Base-by-base conservation (phyloP, 1,140 invertebrate species). In the Heliconius himera region DNA sequence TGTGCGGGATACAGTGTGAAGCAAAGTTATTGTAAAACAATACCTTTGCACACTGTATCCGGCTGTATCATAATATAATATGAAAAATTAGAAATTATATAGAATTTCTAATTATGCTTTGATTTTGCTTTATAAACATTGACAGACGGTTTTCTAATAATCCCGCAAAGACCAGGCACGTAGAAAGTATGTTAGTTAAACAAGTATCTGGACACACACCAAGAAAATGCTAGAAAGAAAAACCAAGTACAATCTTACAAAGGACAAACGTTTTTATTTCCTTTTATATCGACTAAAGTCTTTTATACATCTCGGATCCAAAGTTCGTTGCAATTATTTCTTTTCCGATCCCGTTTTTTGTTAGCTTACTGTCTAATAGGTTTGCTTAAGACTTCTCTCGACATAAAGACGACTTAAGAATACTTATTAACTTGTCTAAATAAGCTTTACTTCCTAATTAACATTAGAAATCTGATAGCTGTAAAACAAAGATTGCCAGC, bases 371-470 rank as follows among this genome's bases (percentile, higher is more conserved):
- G 86, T 89, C 88, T 90, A 87, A 89, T 84, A 86, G 82, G 84
- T 81, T 86, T 83, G 83, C 90, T 90, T 88, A 89, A 87, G 86
- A 86, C 83, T 87, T 83, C 82, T 78, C 83, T 83, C 89, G 90
- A 91, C 90, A 85, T 92, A 93, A 91, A 91, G 91, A 85, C 87
- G 90, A 87, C 89, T 90, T 88, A 89, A 85, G 85, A 90, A 89
- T 90, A 89, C 90, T 92, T 93, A 91, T 91, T 90, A 90, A 90
- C 85, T 88, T 89, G 85, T 89, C 86, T 89, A 88, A 91, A 91
- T 93, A 93, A 93, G 80, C 81, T 86, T 86, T 85, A 83, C 83
- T 80, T 87, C 78, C 84, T 89, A 89, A 88, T 87, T 84, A 89
- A 86, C 56, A 75, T 29, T 66, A 70, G 70, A 81, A 81, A 81